phyloP scores from a whole-genome alignment of 1,140 invertebrate species.

The Zaprionus camerounensis region DNA sequence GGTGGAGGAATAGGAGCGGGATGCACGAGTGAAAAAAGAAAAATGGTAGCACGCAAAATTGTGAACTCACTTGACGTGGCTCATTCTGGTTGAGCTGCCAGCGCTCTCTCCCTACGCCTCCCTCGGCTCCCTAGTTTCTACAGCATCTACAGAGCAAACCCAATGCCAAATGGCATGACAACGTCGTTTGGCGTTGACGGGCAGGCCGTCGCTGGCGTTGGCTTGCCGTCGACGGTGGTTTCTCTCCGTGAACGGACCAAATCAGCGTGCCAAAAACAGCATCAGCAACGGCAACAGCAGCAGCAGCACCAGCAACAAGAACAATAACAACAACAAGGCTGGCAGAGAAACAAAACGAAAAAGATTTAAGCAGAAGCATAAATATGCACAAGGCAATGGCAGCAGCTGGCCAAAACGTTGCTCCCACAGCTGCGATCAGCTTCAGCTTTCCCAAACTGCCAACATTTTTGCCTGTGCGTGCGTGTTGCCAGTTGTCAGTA shows the following conservation, averaged over 20 bases:
- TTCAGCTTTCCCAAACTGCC: not conserved
- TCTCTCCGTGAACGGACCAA: constrained; percentile 68
- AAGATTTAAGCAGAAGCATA: constrained; percentile 61
- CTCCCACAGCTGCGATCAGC: constrained; percentile 39
- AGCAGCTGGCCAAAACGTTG: constrained; percentile 61
- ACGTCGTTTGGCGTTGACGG: constrained; percentile 71
- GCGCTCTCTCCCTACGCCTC: not conserved
- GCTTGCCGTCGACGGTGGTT: constrained; percentile 40
- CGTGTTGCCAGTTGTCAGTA: constrained; percentile 37
- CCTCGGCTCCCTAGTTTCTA: not conserved
- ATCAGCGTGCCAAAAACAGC: constrained; percentile 65
- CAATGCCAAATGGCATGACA: constrained; percentile 67
- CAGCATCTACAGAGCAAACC: constrained; percentile 16
- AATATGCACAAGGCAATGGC: constrained; percentile 65
- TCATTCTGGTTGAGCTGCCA: constrained; percentile 70
- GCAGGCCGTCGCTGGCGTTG: constrained; percentile 35
- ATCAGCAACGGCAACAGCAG: constrained; percentile 16
- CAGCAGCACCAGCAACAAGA: constrained; percentile 14
- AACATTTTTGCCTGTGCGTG: constrained; percentile 45
- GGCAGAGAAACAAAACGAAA: constrained; percentile 27
- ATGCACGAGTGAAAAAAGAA: constrained; percentile 59
- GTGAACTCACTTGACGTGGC: constrained; percentile 82
- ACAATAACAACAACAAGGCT: constrained; percentile 10
- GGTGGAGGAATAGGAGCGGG: not conserved
- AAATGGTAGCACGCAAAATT: constrained; percentile 81